Evolutionary conservation across 2,888 invertebrate species (phyloP), one percentile per base, ranked within the genome.

Genomic region (Proisotoma minuta): DNA sequence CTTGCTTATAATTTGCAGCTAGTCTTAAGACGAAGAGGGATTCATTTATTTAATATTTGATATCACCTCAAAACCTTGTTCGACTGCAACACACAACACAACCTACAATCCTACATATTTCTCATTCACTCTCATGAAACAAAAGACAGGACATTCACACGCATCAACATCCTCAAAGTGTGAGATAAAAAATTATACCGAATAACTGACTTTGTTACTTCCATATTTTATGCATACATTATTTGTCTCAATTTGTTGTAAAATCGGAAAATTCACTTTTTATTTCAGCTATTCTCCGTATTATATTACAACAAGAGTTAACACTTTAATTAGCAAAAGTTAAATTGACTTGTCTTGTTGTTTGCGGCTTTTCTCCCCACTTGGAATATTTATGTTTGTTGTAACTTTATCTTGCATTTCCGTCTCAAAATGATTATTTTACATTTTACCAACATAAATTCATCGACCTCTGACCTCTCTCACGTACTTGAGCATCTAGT

Each of bases 41-140:
- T 18, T 5, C 18, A n/a, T 20, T 18, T 20, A 43, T 43, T 43
- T 43, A 4, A 12, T 43, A 5, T 43, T 43, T 69, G 60, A 66
- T 69, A 65, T 69, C 70, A 71, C 71, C 73, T 73, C 73, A 64
- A 71, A 72, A 72, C 73, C 73, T 73, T 73, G 64, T 73, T 73
- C 70, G 59, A 48, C 60, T 47, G 60, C 61, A 59, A 56, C 64
- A 67, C 62, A 54, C 39, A 18, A 29, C 40, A 5, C 66, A 69
- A 71, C 73, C 73, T 69, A 66, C 71, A 71, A 71, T 71, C 71
- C 68, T 66, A 73, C 43, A 56, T 56, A 56, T 56, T 56, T 40
- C 56, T 43, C 18, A 4, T n/a, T 5, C 20, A 43, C 10, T 5
- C 43, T n/a, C 5, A 15, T 43, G 43, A 43, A 43, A 43, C 43